These are phyloP conservation scores for Diorhabda elongata DNA, from an alignment of 1,140 invertebrate species.

Conservation along the genomic window DNA sequence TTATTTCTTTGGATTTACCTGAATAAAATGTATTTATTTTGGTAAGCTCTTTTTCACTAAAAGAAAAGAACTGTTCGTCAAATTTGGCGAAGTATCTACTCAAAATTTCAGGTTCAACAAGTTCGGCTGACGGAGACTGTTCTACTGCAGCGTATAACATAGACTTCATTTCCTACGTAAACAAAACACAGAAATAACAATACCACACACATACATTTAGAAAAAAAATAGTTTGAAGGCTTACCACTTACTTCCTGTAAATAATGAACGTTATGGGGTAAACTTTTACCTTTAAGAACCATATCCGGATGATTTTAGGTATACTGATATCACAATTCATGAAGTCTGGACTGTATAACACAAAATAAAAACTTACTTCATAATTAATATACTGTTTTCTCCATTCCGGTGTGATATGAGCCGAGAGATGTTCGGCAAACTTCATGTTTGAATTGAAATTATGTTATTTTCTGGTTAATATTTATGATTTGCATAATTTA, in stretches of 20 bases:
- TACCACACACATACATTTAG: too few relatives aligned
- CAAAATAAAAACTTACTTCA: conserved; percentile 15
- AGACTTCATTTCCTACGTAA: conserved; percentile 80
- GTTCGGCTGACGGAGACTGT: conserved; percentile 81
- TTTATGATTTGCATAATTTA: not conserved
- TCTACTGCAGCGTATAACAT: conserved; percentile 86
- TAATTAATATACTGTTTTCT: conserved; percentile 72
- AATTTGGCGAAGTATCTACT: conserved; percentile 91
- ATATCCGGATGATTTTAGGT: too few relatives aligned
- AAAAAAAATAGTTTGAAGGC: not conserved
- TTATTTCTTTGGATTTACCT: conserved; percentile 53
- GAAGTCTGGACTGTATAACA: too few relatives aligned
- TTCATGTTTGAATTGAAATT: conserved; percentile 59
- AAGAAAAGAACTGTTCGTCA: conserved; percentile 93
- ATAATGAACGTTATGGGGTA: too few relatives aligned
- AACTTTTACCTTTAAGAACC: too few relatives aligned
- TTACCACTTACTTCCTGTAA: too few relatives aligned
- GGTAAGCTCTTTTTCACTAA: conserved; percentile 89
- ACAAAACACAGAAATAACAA: not conserved
- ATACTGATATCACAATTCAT: too few relatives aligned
- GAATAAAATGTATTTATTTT: conserved; percentile 98
- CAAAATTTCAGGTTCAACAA: conserved; percentile 82
- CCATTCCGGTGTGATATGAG: conserved; percentile 92
- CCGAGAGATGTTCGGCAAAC: conserved; percentile 80
- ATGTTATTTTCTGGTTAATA: not conserved